Evolutionary conservation across 2,113 vertebrate genomes (phyloP).

Genomic region (Lepus europaeus): DNA sequence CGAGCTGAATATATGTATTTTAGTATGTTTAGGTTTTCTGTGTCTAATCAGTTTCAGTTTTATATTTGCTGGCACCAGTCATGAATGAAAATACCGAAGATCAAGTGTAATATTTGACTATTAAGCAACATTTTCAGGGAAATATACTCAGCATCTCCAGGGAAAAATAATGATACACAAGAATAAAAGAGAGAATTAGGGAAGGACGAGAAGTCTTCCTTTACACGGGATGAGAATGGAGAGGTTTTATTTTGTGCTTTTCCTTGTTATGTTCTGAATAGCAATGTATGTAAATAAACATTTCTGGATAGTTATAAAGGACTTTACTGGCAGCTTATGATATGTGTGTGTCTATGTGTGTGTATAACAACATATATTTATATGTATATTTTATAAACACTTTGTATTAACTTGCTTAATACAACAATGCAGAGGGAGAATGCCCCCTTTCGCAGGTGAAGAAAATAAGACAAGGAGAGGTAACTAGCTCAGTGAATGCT

Average conservation of each 20-base stretch:
- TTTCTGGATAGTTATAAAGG: constrained; percentile 26
- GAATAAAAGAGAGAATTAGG: background rate
- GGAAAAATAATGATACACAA: constrained; percentile 15
- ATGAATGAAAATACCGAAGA: constrained; percentile 59
- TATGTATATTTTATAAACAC: background rate
- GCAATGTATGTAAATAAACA: background rate
- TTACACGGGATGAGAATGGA: background rate
- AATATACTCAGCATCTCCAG: constrained; percentile 44
- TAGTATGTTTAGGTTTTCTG: background rate
- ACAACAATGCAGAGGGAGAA: background rate
- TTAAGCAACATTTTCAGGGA: constrained; percentile 21
- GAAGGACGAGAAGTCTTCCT: background rate
- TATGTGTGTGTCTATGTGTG: no score
- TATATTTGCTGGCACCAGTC: background rate
- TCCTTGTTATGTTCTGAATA: constrained; percentile 13
- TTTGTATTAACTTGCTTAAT: background rate
- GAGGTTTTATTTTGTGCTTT: background rate
- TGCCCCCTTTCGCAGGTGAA: background rate
- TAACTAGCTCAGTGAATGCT: background rate
- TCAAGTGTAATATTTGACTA: background rate
- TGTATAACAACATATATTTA: no score
- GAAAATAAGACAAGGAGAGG: background rate
- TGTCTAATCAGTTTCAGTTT: background rate
- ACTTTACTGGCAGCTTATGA: background rate
- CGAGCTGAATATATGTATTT: constrained; percentile 7